These are phyloP conservation scores for Cataglyphis cursor DNA, from an alignment of 2,888 invertebrate genomes.

Conservation along the genomic window DNA sequence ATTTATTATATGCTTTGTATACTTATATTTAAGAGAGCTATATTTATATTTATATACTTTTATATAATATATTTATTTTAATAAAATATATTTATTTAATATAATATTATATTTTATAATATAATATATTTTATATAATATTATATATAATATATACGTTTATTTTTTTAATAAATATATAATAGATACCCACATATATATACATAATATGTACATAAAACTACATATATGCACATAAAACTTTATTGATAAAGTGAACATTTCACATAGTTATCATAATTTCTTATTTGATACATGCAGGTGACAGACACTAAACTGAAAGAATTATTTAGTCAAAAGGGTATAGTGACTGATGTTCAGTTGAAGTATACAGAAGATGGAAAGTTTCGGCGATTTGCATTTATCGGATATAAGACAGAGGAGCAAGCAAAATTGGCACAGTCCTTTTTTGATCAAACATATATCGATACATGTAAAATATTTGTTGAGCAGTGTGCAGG, in stretches of 20 bases:
- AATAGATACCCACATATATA: neutral
- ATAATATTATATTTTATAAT: no score
- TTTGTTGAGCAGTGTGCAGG: constrained; percentile 92
- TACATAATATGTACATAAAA: no score
- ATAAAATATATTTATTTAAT: no score
- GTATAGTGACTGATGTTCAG: constrained; percentile 96
- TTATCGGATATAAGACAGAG: constrained; percentile 95
- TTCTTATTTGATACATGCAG: constrained; percentile 87
- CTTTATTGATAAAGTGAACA: neutral
- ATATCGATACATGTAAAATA: constrained; percentile 94
- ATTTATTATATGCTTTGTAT: no score
- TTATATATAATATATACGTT: neutral
- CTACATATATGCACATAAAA: neutral
- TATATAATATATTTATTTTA: no score
- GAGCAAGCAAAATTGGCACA: constrained; percentile 93
- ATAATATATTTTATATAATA: no score
- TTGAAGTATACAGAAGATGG: constrained; percentile 97
- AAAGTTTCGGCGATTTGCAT: constrained; percentile 96
- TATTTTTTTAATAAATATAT: constrained; percentile 8
- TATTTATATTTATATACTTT: no score
- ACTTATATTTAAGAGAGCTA: no score
- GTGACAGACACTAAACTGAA: constrained; percentile 92
- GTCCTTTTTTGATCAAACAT: constrained; percentile 94
- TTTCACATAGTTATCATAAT: neutral
- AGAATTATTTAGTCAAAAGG: constrained; percentile 92